Evolutionary conservation across 2,113 vertebrate genomes (phyloP).

Genomic region (Maccullochella peelii): DNA sequence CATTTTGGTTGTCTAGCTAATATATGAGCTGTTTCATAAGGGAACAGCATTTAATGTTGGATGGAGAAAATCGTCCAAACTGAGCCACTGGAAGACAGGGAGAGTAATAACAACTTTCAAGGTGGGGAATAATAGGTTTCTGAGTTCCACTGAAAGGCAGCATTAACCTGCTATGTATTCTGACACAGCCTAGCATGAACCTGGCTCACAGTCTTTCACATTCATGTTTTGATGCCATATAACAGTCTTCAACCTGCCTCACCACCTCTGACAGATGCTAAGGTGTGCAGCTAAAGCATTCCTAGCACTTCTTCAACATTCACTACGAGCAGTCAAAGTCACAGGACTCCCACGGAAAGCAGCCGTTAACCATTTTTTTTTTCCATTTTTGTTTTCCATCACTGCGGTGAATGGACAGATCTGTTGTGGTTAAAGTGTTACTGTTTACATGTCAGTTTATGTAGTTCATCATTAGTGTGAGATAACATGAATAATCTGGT

Average conservation of each 20-base stretch:
- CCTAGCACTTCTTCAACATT: conserved; percentile 56
- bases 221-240: conserved; percentile 64
- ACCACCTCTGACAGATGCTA: conserved; percentile 2
- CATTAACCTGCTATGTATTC: conserved; percentile 24
- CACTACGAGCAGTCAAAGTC: conserved; percentile 61
- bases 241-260: conserved; percentile 63
- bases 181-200: conserved; percentile 28
- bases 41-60: background rate
- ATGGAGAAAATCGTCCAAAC: background rate
- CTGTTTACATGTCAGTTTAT: conserved; percentile 65
- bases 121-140: background rate
- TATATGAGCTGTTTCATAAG: background rate
- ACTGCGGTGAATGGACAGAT: conserved; percentile 68
- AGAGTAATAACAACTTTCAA: background rate
- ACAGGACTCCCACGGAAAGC: conserved; percentile 70
- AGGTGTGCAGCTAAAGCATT: conserved; percentile 60
- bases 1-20: background rate
- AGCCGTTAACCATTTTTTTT: conserved; percentile 51
- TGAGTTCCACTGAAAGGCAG: conserved; percentile 42
- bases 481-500: conserved; percentile 58
- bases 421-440: conserved; percentile 54
- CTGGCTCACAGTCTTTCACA: conserved; percentile 65
- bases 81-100: background rate
- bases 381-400: conserved; percentile 73
- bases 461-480: conserved; percentile 70